These are phyloP conservation scores for Calameuta pallipes DNA, from an alignment of 2,888 invertebrate genomes.

Conservation along the genomic window DNA sequence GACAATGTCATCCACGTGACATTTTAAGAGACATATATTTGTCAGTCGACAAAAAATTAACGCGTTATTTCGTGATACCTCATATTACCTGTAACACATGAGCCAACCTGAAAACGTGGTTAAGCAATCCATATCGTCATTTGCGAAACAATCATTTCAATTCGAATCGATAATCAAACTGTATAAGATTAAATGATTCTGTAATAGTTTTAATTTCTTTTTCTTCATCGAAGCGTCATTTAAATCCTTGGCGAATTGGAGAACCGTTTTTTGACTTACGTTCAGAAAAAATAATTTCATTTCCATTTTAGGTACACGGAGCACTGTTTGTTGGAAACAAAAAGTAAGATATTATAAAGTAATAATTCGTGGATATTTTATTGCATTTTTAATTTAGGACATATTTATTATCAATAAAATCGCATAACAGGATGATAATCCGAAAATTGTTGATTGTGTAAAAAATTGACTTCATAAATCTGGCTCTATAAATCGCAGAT, in stretches of 20 bases:
- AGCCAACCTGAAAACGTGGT: not conserved
- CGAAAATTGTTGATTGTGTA: not conserved
- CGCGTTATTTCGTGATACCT: not conserved
- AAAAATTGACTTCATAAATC: not conserved
- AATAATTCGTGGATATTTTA: not conserved
- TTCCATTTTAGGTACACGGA: not conserved
- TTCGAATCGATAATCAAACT: not conserved
- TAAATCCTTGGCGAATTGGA: not conserved
- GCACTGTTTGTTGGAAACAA: not conserved
- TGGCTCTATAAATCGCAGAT: not conserved
- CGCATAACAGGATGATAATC: not conserved
- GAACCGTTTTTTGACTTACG: not conserved
- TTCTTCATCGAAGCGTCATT: not conserved
- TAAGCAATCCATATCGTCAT: not conserved
- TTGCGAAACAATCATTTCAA: not conserved
- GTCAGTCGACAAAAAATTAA: not conserved
- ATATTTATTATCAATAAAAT: not conserved
- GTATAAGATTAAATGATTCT: not conserved
- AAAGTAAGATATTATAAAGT: not conserved
- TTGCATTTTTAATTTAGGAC: too few species aligned
- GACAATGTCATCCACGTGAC: constrained; percentile 4
- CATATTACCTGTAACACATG: not conserved
- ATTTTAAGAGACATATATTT: not conserved
- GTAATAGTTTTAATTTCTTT: not conserved
- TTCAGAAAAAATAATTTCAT: not conserved